Evolutionary conservation across 2,888 invertebrate genomes (phyloP), one percentile per base, ranked within the genome.

Genomic region (Drosophila algonquin): DNA sequence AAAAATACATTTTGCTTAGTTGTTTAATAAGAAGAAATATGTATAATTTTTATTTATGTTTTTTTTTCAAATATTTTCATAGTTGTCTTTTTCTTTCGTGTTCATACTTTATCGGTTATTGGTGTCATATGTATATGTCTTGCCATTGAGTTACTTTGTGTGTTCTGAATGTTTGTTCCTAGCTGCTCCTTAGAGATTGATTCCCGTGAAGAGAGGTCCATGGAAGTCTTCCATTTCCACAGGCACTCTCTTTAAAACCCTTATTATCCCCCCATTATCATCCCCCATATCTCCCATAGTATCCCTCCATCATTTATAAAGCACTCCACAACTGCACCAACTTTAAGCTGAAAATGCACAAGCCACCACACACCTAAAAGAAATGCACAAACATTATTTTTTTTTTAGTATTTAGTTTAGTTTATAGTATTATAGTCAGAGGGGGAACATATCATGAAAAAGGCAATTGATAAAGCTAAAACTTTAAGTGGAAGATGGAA

Each of bases 1-100:
- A 46, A 63, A 50, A 63, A 58, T 53, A 48, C 61, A 79, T 83
- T 86, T 83, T 83, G 83, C 74, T 79, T 85, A 83, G 72, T 76
- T 79, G 3, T 35, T 56, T 63, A 63, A 50, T 60, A 69, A 64
- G 67, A 69, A 64, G 67, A 77, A 71, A 69, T 80, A 62, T 18
- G 53, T 57, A 50, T 55, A 27, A 24, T 53, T 70, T 67, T 48
- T 52, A 14, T 24, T 24, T 24, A 3, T 24, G 24, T 24, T 24
- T 5, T 57, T 53, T 14, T 21, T 3, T 21, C 3, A 21, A 32
- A 44, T 59, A 16, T 45, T 47, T 52, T 60, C 24, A 55, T 53
- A 64, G 62, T 57, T 70, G 70, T 70, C 50, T 54, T 54, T 14
- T 60, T 60, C 14, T 62, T 48, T 46, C 27, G 48, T 46, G 14